Evolutionary conservation across 1,140 invertebrate genomes (phyloP).

Genomic region (Bombus superbus): DNA sequence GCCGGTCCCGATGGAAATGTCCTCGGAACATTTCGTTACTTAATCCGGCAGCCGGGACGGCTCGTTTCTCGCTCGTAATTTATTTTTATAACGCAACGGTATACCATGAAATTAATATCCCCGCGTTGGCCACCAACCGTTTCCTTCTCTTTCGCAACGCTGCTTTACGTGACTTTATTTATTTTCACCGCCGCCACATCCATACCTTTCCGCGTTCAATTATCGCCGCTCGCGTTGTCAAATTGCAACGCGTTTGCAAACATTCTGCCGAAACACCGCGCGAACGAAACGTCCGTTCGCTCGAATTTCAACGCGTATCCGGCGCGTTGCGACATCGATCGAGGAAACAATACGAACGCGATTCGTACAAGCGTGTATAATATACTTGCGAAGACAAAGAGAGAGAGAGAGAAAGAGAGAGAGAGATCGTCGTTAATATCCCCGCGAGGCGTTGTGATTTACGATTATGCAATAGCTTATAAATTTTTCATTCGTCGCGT

Average conservation of each 20-base stretch:
- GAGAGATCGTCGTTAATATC: background rate
- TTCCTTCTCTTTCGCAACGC: background rate
- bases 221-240: background rate
- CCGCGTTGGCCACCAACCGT: background rate
- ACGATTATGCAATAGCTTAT: conserved; percentile 8
- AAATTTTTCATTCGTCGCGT: background rate
- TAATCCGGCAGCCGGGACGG: conserved; percentile 25
- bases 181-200: conserved; percentile 2
- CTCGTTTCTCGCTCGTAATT: conserved; percentile 35
- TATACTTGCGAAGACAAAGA: background rate
- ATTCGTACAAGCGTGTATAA: background rate
- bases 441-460: background rate
- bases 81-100: conserved; percentile 47
- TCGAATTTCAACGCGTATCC: background rate
- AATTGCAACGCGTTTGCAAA: background rate
- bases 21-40: conserved; percentile 39
- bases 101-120: conserved; percentile 44
- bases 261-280: background rate
- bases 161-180: conserved; percentile 4
- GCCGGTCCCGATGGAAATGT: conserved; percentile 13
- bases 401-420: too few relatives aligned
- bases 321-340: background rate
- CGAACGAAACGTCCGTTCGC: background rate
- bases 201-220: background rate
- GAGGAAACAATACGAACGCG: background rate